phyloP scores from a whole-genome alignment of 2,888 invertebrate genomes.

The Habroteleia sp. region DNA sequence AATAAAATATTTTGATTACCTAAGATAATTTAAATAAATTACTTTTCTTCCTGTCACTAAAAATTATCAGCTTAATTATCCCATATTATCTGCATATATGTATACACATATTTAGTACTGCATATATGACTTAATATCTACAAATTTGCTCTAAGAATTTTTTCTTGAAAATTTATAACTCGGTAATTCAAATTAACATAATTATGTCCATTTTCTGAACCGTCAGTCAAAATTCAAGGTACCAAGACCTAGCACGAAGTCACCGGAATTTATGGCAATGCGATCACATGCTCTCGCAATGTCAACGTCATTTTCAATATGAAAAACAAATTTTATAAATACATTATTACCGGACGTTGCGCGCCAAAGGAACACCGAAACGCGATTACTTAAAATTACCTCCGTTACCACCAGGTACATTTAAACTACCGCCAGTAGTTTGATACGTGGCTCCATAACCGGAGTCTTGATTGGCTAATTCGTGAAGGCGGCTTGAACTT shows the following conservation, averaged over 20 bases:
- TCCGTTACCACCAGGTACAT: slow-evolving; percentile 83
- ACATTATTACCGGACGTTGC: slow-evolving; percentile 32
- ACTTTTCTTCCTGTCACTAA: too few relatives aligned
- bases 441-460: slow-evolving; percentile 90
- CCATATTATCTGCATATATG: too few relatives aligned
- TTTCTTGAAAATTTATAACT: too few relatives aligned
- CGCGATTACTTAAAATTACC: slow-evolving; percentile 65
- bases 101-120: too few relatives aligned
- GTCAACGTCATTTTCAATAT: slow-evolving; percentile 41
- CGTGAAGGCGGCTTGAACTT: slow-evolving; percentile 90
- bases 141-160: too few relatives aligned
- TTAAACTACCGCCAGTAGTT: slow-evolving; percentile 85
- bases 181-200: neutral
- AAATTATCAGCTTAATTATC: too few relatives aligned
- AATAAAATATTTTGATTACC: too few relatives aligned
- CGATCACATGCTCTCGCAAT: slow-evolving; percentile 1
- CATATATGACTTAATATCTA: too few relatives aligned
- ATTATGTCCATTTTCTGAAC: too few relatives aligned
- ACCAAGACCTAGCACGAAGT: neutral
- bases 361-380: slow-evolving; percentile 32
- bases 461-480: slow-evolving; percentile 86
- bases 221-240: too few relatives aligned
- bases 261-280: slow-evolving; percentile 28
- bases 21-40: too few relatives aligned
- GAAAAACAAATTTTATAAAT: slow-evolving; percentile 26